Evolutionary conservation across 2,797 vertebrate species (phyloP), one percentile per base, ranked within the genome.

Genomic region (Hozukius guyotensis): DNA sequence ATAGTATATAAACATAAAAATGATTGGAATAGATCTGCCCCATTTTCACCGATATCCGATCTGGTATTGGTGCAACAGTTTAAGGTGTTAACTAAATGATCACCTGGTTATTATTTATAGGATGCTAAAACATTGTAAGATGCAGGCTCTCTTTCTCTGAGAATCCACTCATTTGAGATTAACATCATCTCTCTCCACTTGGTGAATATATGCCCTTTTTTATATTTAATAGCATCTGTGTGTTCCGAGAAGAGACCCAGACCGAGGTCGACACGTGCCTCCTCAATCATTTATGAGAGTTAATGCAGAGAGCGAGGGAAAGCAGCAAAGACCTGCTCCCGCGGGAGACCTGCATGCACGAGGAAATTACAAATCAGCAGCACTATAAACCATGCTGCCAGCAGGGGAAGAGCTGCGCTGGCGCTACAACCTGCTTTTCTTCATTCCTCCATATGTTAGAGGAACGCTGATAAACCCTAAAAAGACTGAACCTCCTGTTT

Each of bases 271-370:
- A n/a, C 80, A 78, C 78, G 56, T 87, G 87, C 74, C 78, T 80
- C 36, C 24, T 93, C 68, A 49, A 92, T 89, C 82, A 92, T 94
- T 93, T 78, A 92, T 93, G 83, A 82, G 86, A 87, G 69, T 76
- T 85, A 89, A 92, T 89, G 90, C 89, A 86, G 82, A 71, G 88
- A 84, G 90, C 36, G 55, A 85, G 75, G 53, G 18, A 24, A 36
- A 76, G 81, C 78, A 69, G 84, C 61, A 75, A 80, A 82, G 87
- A 71, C 52, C 77, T 69, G 68, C 73, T 86, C 80, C 71, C n/a
- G 8, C 1, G 12, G 72, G 86, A 88, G 77, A 83, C 80, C 81
- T 77, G 71, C 24, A 24, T 79, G 62, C 65, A 71, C 64, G 8
- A 60, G 64, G 72, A 90, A 90, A 91, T 90, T 81, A 93, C 80